A percentile compares a stretch with the other conserved stretches of the same genome.
Conservation (phyloP, 2,888 invertebrate genomes). For the Eurytoma adleriae region DNA sequence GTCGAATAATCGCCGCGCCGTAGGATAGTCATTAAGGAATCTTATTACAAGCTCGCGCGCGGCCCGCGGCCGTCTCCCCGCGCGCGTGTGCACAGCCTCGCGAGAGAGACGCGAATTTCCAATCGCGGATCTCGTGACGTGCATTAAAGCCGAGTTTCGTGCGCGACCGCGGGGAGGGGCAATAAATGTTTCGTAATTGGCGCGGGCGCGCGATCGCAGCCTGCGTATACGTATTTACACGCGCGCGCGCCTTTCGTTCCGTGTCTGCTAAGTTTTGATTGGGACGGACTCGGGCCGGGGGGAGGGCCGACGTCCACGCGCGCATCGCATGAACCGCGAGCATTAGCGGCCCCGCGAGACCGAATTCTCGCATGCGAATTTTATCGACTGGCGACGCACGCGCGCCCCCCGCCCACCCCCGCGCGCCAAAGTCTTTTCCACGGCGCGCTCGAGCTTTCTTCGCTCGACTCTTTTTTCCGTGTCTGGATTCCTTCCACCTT, state of each 20-base stretch:
- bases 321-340: conserved; percentile 38
- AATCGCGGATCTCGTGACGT: conserved; percentile 59
- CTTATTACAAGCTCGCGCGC: conserved; percentile 40
- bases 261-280: conserved; percentile 69
- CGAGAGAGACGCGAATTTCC: conserved; percentile 45
- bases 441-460: not conserved
- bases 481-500: not conserved
- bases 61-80: conserved; percentile 20
- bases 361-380: conserved; percentile 41
- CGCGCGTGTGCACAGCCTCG: not conserved
- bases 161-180: conserved; percentile 46
- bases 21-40: conserved; percentile 45
- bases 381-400: conserved; percentile 41
- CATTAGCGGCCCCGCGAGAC: conserved; percentile 17
- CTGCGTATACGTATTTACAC: conserved; percentile 19
- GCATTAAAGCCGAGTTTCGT: conserved; percentile 51
- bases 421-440: not conserved
- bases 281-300: conserved; percentile 56
- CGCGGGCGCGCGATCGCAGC: conserved; percentile 51
- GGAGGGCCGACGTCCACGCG: conserved; percentile 2
- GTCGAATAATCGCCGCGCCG: conserved; percentile 33
- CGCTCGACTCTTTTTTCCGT: not conserved
- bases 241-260: conserved; percentile 62
- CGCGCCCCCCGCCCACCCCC: not conserved
- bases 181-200: conserved; percentile 64